Base-by-base conservation (phyloP, 2,888 invertebrate genomes). In the Pachymerium ferrugineum region DNA sequence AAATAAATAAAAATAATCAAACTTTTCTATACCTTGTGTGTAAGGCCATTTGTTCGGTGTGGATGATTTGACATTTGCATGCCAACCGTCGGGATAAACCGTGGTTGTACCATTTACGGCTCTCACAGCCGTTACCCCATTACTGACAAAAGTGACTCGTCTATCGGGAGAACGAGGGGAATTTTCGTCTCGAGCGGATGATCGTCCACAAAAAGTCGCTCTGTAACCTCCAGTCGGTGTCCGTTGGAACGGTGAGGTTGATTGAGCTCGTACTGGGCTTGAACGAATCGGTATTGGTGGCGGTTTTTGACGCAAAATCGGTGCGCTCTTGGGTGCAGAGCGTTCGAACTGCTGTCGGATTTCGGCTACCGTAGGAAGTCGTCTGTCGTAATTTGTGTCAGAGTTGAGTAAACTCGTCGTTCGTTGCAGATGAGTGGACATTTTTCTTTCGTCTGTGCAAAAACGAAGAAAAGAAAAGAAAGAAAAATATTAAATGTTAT, bases 241-340 rank as follows among this genome's bases (percentile, higher is more conserved):
- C 25, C 62, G 62, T 14, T 62, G 62, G 28, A 62, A 62, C 5
- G 62, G 62, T 25, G 62, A 62, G 12, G 62, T 28, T 1, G 38
- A 16, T 28, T 62, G 62, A 28, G 62, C 25, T 14, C 10, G 28
- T 12, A 28, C 25, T 28, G 62, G 62, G 14, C 62, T 62, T 14
- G 62, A 62, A 10, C 62, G 62, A n/a, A 62, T 1, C 1, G 62
- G 62, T 3, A 62, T 28, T 1, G 62, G 62, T 1, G 62, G 62
- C 25, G 62, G 62, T 28, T 62, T 62, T 62, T 62, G 62, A 28
- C 62, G 62, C 62, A 62, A n/a, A 62, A 62, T 62, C 62, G 62
- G 62, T 1, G 62, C 62, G 62, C 62, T 62, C 62, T 62, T 62
- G 1, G 62, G 62, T 10, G 62, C 25, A 10, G 62, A 62, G 62